These are phyloP conservation scores for Crotalus helleri DNA, from an alignment of 2,113 vertebrate genomes.

Conservation along the genomic window DNA sequence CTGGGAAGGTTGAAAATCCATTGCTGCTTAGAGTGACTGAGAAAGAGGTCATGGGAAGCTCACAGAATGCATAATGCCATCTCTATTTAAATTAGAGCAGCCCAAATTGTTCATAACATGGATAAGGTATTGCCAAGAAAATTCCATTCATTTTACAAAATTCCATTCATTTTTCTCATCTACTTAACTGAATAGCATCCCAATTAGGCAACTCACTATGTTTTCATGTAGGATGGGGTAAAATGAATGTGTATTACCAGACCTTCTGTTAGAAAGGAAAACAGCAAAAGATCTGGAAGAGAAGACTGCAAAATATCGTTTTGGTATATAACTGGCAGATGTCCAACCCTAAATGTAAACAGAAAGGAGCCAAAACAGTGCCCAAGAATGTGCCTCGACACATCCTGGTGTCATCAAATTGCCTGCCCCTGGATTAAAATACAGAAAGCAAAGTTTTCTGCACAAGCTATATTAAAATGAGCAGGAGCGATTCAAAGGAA, in stretches of 20 bases:
- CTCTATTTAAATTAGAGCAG: slow-evolving; percentile 59
- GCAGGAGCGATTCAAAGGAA: background rate
- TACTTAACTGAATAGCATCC: slow-evolving; percentile 41
- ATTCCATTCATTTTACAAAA: slow-evolving; percentile 52
- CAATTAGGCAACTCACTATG: slow-evolving; percentile 30
- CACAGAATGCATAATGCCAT: slow-evolving; percentile 32
- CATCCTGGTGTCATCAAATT: background rate
- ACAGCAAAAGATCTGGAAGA: background rate
- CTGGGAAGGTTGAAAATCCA: background rate
- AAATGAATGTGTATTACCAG: background rate
- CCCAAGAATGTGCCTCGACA: background rate
- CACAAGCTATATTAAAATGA: background rate
- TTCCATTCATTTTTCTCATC: slow-evolving; percentile 53
- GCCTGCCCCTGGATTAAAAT: background rate
- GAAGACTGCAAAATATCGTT: background rate
- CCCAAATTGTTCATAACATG: slow-evolving; percentile 40
- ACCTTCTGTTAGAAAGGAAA: background rate
- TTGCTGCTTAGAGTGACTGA: background rate
- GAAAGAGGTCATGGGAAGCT: slow-evolving; percentile 37
- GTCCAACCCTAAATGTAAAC: background rate
- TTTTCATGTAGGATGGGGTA: slow-evolving; percentile 18
- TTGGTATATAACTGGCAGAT: background rate
- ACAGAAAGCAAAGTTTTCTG: background rate
- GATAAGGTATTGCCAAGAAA: slow-evolving; percentile 63
- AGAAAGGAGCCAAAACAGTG: background rate